Base-by-base conservation (phyloP, 2,888 invertebrate species). In the Hesperia comma region DNA sequence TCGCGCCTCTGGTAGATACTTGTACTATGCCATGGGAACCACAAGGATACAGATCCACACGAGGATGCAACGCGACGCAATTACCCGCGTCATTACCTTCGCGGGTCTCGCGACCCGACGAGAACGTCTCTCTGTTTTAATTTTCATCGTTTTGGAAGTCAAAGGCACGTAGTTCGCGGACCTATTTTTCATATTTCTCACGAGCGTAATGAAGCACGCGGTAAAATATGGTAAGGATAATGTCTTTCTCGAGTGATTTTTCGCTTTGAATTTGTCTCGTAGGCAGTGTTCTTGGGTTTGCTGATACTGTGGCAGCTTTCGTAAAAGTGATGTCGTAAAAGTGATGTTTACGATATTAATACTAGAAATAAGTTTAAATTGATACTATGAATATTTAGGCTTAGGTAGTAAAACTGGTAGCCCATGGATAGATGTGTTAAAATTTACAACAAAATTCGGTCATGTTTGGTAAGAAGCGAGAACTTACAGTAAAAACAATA, bases 1-100 rank as follows among this genome's bases (percentile, higher is more conserved):
- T 32, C 3, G 57, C 17, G 2, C 64, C n/a, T 43, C 64, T 58
- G 41, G 32, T 46, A n/a, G 14, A 21, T 43, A 55, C 14, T 43
- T 51, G 33, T 12, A 60, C 69, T 72, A 61, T 56, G 73, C 62
- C 68, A 69, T 70, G 71, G 69, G 70, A 72, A 72, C 69, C 46
- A 61, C 51, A 63, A 60, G 55, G 56, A 63, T 64, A 64, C 58
- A 61, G 66, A 60, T 53, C 60, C 58, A 55, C 54, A 63, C 57
- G 67, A 72, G 76, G 74, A 79, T 74, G 73, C 70, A 71, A 64
- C 69, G 72, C 75, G 78, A 80, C 77, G 73, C 75, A 79, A 82
- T 83, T 82, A 79, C 74, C 67, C 71, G 75, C 75, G 74, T 75
- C 74, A 77, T 78, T 71, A 70, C 69, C 58, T 64, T 56, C 53